Evolutionary conservation across 2,888 invertebrate species (phyloP).

Genomic region (Synergus laeviventris): DNA sequence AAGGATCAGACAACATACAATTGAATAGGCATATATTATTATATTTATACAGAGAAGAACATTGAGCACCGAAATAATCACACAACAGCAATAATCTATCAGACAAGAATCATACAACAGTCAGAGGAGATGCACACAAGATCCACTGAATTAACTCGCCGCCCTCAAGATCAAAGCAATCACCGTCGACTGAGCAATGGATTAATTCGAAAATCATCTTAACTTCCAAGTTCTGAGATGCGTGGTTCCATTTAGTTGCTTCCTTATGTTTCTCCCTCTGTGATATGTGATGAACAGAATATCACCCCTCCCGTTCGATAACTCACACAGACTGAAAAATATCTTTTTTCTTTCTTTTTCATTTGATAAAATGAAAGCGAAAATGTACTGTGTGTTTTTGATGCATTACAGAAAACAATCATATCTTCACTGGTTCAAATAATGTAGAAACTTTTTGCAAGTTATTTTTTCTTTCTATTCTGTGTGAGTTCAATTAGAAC

Average conservation of each 20-base stretch:
- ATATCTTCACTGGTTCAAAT: no score
- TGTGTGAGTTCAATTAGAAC: conserved; percentile 3
- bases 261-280: background rate
- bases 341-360: background rate
- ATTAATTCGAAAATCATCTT: conserved; percentile 23
- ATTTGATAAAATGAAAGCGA: background rate
- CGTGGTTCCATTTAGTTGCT: background rate
- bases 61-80: conserved; percentile 30
- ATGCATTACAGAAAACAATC: background rate
- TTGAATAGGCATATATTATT: conserved; percentile 28
- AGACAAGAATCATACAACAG: conserved; percentile 11
- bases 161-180: conserved; percentile 28
- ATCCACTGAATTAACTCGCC: conserved; percentile 21
- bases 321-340: background rate
- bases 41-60: conserved; percentile 22
- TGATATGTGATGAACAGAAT: background rate
- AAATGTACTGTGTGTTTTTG: background rate
- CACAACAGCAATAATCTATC: conserved; percentile 32
- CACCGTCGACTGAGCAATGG: background rate
- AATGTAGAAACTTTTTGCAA: no score
- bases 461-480: background rate
- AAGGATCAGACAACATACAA: conserved; percentile 32
- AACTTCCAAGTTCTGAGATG: conserved; percentile 16
- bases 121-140: conserved; percentile 22
- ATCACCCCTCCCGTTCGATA: background rate